Base-by-base conservation (phyloP, 1,140 invertebrate genomes). In the Bombus soroeensis region DNA sequence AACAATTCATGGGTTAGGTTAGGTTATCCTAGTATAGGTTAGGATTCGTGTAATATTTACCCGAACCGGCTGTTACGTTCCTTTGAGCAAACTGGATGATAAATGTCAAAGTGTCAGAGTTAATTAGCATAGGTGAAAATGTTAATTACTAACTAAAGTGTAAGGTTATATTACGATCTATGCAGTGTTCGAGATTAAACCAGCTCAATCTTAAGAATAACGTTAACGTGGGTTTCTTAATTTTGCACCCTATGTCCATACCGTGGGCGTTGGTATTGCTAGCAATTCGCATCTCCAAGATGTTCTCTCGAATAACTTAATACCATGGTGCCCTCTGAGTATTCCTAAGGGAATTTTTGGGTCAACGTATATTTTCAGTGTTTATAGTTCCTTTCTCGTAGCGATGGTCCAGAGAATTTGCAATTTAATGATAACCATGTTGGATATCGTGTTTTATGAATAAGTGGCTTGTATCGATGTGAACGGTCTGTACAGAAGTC, bases 291-390 rank as follows among this genome's bases (percentile, higher is more conserved):
- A 32, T 37, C 66, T 68, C 34, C 8, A 25, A 47, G 39, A 72
- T 32, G 6, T 43, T 43, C 41, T 43, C 13, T 25, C 34, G 1
- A 28, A 12, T 28, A 28, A 71, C 18, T 5, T 71, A 39, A 71
- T 39, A 37, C 34, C 6, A 13, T 43, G 28, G 71, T 41, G n/a
- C 15, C 13, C 28, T n/a, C 41, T 32, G 15, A 22, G 39, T n/a
- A 43, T 32, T 4, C 41, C n/a, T 32, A 73, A n/a, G n/a, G n/a
- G 71, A 73, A 73, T 73, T 73, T 73, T 73, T 47, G 43, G 71
- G 71, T 73, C 71, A 73, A 15, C 71, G 71, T 73, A 73, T 73
- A 73, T 39, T 73, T 32, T 47, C 71, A 73, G n/a, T 41, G 39
- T 43, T 73, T 73, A 47, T 47, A 41, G 71, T 73, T 41, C 28